phyloP scores from a whole-genome alignment of 1,140 invertebrate genomes.

The Ladona fulva region DNA sequence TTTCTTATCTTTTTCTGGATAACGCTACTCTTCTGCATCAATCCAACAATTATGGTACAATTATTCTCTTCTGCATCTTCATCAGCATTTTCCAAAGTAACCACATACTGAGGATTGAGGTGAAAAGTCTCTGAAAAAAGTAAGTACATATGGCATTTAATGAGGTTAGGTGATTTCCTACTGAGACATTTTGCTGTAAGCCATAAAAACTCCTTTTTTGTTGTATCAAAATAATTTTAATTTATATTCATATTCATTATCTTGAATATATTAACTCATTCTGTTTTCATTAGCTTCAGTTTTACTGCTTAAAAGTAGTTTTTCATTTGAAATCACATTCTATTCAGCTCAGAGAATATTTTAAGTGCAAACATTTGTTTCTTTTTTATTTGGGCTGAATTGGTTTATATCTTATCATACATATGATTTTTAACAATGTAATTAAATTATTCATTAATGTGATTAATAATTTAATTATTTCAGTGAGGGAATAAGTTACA shows the following conservation, averaged over 20 bases:
- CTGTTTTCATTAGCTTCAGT: background rate
- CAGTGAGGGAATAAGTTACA: too few species aligned
- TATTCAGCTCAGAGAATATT: too few species aligned
- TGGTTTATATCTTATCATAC: too few species aligned
- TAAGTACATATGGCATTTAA: background rate
- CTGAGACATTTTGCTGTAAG: background rate
- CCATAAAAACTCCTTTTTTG: background rate
- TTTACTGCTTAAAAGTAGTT: background rate
- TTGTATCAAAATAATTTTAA: background rate
- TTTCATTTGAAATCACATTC: background rate
- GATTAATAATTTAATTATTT: too few species aligned
- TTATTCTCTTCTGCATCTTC: constrained; percentile 51
- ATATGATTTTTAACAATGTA: too few species aligned
- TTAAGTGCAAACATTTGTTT: too few species aligned
- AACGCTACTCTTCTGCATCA: constrained; percentile 55
- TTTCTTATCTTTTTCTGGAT: constrained; percentile 45
- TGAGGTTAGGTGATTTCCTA: background rate
- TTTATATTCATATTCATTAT: background rate
- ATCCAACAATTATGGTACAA: constrained; percentile 49
- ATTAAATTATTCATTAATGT: too few species aligned
- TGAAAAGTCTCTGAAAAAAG: constrained; percentile 42
- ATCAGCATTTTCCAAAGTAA: constrained; percentile 47
- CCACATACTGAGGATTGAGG: constrained; percentile 53
- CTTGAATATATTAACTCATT: background rate
- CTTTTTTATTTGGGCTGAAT: too few species aligned